These are phyloP conservation scores for Myrmecophaga tridactyla DNA, from an alignment of 2,113 vertebrate species.

Conservation along the genomic window DNA sequence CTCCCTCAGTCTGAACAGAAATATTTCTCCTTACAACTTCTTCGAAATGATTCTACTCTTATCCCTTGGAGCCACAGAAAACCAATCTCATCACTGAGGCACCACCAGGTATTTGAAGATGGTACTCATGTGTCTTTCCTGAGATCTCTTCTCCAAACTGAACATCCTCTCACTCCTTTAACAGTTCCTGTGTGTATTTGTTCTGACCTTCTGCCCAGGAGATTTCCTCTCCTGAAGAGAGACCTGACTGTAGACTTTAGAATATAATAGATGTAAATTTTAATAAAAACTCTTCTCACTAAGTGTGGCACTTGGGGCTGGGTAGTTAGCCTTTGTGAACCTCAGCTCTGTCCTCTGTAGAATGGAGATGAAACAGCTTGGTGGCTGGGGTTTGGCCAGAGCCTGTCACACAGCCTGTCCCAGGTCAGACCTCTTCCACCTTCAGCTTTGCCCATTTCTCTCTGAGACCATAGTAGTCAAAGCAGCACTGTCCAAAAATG, in stretches of 20 bases:
- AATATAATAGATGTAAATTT: not conserved
- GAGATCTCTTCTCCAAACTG: not conserved
- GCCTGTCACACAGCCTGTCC: not conserved
- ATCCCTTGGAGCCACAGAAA: not conserved
- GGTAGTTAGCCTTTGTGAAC: not conserved
- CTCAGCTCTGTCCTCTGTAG: not conserved
- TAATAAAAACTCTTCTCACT: not conserved
- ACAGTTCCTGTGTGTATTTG: rapidly evolving
- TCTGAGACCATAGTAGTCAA: rapidly evolving
- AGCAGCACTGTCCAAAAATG: not conserved
- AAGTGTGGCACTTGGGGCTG: rapidly evolving
- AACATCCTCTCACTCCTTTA: too few relatives aligned
- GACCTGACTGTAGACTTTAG: not conserved
- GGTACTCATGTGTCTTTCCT: not conserved
- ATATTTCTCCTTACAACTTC: not conserved
- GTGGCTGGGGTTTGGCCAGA: not conserved
- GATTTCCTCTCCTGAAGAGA: not conserved
- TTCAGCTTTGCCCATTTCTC: too few relatives aligned
- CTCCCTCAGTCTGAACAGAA: not conserved
- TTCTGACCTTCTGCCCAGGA: not conserved
- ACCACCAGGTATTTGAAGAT: not conserved
- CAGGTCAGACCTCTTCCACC: rapidly evolving
- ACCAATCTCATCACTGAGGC: rapidly evolving
- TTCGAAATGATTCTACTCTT: not conserved
- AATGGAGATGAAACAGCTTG: not conserved